phyloP scores from a whole-genome alignment of 1,140 invertebrate species.

The Hylaeus anthracinus region DNA sequence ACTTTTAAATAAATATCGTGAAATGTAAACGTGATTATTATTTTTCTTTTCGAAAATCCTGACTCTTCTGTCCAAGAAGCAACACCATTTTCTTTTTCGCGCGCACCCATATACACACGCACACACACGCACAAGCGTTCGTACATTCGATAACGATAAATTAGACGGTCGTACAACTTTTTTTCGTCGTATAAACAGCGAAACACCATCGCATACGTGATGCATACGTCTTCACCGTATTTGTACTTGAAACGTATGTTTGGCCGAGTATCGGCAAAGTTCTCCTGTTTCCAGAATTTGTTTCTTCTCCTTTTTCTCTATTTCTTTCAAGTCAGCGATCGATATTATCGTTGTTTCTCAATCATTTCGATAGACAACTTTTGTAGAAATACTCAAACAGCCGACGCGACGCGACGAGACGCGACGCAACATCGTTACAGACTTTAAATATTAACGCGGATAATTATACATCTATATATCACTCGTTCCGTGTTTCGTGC shows the following conservation, averaged over 20 bases:
- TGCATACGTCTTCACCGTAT: conserved; percentile 54
- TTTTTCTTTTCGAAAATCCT: neutral
- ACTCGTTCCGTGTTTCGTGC: conserved; percentile 57
- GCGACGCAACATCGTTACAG: conserved; percentile 9
- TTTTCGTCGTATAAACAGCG: conserved; percentile 44
- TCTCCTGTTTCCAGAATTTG: neutral
- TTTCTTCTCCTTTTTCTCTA: neutral
- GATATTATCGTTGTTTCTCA: conserved; percentile 12
- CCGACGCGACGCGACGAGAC: neutral
- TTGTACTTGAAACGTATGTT: conserved; percentile 77
- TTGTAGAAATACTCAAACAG: conserved; percentile 44
- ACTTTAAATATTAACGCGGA: conserved; percentile 59
- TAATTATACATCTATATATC: conserved; percentile 52
- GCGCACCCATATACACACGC: neutral
- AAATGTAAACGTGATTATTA: neutral
- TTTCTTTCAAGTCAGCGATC: neutral
- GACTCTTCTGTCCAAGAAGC: neutral
- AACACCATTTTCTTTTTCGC: conserved; percentile 41
- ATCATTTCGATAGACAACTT: conserved; percentile 21
- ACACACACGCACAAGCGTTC: too few species aligned
- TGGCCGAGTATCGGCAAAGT: conserved; percentile 73
- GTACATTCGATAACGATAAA: conserved; percentile 1
- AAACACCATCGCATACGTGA: conserved; percentile 49
- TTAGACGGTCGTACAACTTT: conserved; percentile 11
- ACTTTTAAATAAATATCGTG: neutral